These are phyloP conservation scores for Trigoniulus corallinus DNA, from an alignment of 1,140 invertebrate species.

Conservation along the genomic window DNA sequence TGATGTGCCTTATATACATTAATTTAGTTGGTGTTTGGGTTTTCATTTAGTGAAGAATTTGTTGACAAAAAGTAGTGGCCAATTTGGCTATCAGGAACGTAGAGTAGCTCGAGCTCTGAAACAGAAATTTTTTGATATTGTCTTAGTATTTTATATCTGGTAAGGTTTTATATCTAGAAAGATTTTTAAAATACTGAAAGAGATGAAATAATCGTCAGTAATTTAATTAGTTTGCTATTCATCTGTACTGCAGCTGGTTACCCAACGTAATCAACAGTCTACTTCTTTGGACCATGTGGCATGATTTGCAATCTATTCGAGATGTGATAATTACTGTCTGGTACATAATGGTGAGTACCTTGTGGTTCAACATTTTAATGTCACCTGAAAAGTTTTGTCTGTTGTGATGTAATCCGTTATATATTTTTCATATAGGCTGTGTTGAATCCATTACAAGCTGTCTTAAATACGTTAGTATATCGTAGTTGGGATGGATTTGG, in stretches of 20 bases:
- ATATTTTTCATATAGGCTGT: slow-evolving; percentile 40
- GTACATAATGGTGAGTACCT: slow-evolving; percentile 55
- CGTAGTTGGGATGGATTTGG: slow-evolving; percentile 25
- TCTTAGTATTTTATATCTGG: slow-evolving; percentile 57
- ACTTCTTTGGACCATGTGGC: slow-evolving; percentile 56
- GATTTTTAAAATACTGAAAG: background rate
- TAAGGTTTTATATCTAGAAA: slow-evolving; percentile 6
- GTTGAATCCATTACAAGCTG: slow-evolving; percentile 61
- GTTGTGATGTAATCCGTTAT: no score
- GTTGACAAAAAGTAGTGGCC: slow-evolving; percentile 9
- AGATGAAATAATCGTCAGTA: background rate
- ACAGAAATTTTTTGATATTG: slow-evolving; percentile 55
- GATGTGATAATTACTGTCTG: slow-evolving; percentile 48
- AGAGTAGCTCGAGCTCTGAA: slow-evolving; percentile 46
- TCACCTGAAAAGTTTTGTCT: background rate
- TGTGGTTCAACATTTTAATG: background rate
- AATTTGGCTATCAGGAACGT: slow-evolving; percentile 36
- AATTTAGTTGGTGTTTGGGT: slow-evolving; percentile 11
- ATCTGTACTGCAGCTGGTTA: slow-evolving; percentile 43
- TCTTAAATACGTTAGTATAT: slow-evolving; percentile 60
- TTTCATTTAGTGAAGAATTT: slow-evolving; percentile 8
- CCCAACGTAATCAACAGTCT: slow-evolving; percentile 61
- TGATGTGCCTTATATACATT: slow-evolving; percentile 12
- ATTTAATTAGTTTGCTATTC: no score
- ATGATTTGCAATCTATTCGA: slow-evolving; percentile 37